Percentiles rank a stretch among this genome's conserved stretches.
These are phyloP conservation scores for Larimichthys polyactis DNA, from an alignment of 2,113 vertebrate species.

Conservation along the genomic window DNA sequence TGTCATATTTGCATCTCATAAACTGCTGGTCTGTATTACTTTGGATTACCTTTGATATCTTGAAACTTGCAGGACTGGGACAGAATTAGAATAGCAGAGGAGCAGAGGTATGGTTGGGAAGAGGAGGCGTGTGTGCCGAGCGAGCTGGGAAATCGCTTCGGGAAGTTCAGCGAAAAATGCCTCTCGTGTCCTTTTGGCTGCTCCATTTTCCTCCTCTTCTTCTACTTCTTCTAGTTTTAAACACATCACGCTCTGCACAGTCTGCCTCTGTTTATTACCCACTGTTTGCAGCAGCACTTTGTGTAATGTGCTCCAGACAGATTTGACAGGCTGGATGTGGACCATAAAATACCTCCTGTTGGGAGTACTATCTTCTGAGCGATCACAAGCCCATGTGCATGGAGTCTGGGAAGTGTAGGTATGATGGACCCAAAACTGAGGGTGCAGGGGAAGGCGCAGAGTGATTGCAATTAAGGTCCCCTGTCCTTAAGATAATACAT, in stretches of 20 bases:
- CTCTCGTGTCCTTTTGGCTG: slow-evolving; percentile 62
- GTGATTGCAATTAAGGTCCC: slow-evolving; percentile 24
- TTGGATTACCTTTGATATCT: slow-evolving; percentile 50
- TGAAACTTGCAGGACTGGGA: slow-evolving; percentile 21
- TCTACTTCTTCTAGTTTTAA: slow-evolving; percentile 40
- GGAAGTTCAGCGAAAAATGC: slow-evolving; percentile 58
- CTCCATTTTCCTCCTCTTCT: slow-evolving; percentile 59
- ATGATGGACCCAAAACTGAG: background rate
- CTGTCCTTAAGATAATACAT: slow-evolving; percentile 30
- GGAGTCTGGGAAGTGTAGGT: slow-evolving; percentile 22
- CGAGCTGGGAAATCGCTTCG: slow-evolving; percentile 38
- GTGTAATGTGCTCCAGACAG: slow-evolving; percentile 65
- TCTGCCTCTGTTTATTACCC: slow-evolving; percentile 67
- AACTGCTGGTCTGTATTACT: slow-evolving; percentile 49
- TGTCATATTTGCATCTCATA: slow-evolving; percentile 72
- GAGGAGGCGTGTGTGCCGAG: slow-evolving; percentile 13
- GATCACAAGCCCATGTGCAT: slow-evolving; percentile 52
- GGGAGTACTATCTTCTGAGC: slow-evolving; percentile 27
- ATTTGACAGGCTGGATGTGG: slow-evolving; percentile 67
- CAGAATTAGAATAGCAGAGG: slow-evolving; percentile 26
- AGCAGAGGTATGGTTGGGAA: slow-evolving; percentile 16
- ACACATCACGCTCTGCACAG: slow-evolving; percentile 47
- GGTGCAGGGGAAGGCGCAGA: slow-evolving; percentile 1
- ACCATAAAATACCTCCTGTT: slow-evolving; percentile 65
- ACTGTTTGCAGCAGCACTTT: slow-evolving; percentile 71